phyloP scores from a whole-genome alignment of 2,888 invertebrate genomes.

The Polyploca ridens region DNA sequence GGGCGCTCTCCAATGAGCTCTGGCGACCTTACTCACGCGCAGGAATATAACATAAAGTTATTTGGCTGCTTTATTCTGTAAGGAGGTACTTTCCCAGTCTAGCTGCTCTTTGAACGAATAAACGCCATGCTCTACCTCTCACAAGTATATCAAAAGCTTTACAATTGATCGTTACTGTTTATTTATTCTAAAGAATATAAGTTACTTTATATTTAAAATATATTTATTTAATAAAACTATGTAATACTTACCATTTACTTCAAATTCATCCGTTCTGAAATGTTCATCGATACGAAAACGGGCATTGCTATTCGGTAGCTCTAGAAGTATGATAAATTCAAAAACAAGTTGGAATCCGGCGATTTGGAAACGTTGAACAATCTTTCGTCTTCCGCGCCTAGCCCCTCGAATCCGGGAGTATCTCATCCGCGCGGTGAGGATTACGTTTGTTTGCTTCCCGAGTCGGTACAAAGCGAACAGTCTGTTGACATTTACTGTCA shows the following conservation, averaged over 20 bases:
- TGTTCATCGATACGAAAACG: not conserved
- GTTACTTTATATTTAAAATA: not conserved
- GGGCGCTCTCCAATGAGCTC: too few species aligned
- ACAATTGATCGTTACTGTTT: not conserved
- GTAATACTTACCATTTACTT: too few species aligned
- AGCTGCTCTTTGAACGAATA: too few species aligned
- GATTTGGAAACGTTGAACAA: conserved; percentile 37
- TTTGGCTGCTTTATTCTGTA: too few species aligned
- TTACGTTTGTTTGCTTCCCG: conserved; percentile 73
- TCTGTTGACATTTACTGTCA: conserved; percentile 78
- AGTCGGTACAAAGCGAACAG: conserved; percentile 76
- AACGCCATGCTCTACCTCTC: too few species aligned
- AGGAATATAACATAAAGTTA: too few species aligned
- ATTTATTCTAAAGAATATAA: not conserved
- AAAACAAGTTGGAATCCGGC: conserved; percentile 47
- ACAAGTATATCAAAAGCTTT: not conserved
- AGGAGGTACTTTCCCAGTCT: too few species aligned
- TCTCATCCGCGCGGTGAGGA: conserved; percentile 49
- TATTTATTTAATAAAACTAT: too few species aligned
- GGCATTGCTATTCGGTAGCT: not conserved
- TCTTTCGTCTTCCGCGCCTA: conserved; percentile 29
- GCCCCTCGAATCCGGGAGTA: conserved; percentile 33
- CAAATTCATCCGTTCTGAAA: not conserved
- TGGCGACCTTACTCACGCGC: too few species aligned
- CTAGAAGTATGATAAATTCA: conserved; percentile 43